Base-by-base conservation (phyloP, 1,140 invertebrate genomes). In the Muscidifurax raptorellus region DNA sequence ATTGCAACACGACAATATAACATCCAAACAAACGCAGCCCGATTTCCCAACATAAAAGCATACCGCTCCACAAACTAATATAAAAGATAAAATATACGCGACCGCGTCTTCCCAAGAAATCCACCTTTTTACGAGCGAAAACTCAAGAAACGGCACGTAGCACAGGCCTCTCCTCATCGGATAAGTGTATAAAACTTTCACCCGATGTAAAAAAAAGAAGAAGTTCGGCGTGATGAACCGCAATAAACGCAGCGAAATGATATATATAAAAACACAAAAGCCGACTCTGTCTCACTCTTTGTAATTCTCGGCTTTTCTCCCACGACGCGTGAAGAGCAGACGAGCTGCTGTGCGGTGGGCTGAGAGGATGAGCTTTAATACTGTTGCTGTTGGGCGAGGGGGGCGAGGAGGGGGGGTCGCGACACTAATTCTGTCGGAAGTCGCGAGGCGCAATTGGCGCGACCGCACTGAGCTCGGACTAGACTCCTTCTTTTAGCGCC, bases 361-460 rank as follows among this genome's bases (percentile, higher is more conserved):
- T 22, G 15, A 52, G 15, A 52, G 47, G 47, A 52, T 52, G 47
- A 52, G 18, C 15, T 52, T 13, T n/a, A n/a, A n/a, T n/a, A n/a
- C n/a, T n/a, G n/a, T n/a, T n/a, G n/a, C n/a, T n/a, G n/a, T n/a
- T 15, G 47, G 15, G 47, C 44, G 18, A 52, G n/a, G 15, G 30
- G 10, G 27, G 10, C 12, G 66, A 15, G 66, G 15, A 7, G 7
- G n/a, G 47, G 2, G 30, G 40, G 15, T 71, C 66, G 25, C 78
- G 66, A 80, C 66, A 71, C 36, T 80, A 80, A 80, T 80, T 69
- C 36, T 71, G 36, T 66, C n/a, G 59, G 77, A 79, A 79, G 27
- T 52, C n/a, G 22, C 66, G 28, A 72, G 9, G 13, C 27, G 40
- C 25, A 72, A 81, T 81, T 71, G 67, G 10, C 67, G 25, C 64